These are phyloP conservation scores for Callaeas wilsoni DNA, from an alignment of 2,113 vertebrate genomes.

Conservation along the genomic window DNA sequence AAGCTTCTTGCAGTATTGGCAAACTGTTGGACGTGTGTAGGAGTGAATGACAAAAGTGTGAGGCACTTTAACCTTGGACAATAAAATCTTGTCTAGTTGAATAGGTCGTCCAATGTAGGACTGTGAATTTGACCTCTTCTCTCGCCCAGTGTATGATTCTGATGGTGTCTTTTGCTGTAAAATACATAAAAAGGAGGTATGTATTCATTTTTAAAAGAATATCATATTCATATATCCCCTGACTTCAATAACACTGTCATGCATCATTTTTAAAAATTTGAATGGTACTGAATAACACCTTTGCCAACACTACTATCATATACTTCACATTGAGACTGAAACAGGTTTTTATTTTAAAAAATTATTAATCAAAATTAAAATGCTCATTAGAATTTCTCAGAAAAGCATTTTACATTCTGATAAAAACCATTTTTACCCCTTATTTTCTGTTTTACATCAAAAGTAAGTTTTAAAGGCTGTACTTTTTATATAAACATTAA, in stretches of 20 bases:
- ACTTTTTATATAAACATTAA: background rate
- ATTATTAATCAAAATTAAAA: background rate
- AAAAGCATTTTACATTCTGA: background rate
- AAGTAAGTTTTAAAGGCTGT: background rate
- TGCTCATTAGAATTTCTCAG: background rate
- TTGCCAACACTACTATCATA: background rate
- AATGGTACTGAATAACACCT: background rate
- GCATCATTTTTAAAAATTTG: background rate
- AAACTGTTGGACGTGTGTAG: constrained; percentile 93
- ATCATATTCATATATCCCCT: background rate
- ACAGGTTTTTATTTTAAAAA: background rate
- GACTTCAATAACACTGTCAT: background rate
- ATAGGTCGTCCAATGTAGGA: constrained; percentile 92
- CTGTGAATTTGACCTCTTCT: constrained; percentile 91
- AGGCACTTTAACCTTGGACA: constrained; percentile 96
- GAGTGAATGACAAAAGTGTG: constrained; percentile 97
- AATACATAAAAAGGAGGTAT: background rate
- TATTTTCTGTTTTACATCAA: background rate
- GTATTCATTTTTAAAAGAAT: background rate
- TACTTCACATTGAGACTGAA: background rate
- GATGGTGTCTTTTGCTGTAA: constrained; percentile 84
- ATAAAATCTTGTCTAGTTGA: constrained; percentile 91
- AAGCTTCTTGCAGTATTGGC: constrained; percentile 97
- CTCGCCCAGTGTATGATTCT: constrained; percentile 84
- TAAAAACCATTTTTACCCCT: background rate